Evolutionary conservation across 2,113 vertebrate species (phyloP), one percentile per base, ranked within the genome.

Genomic region (Vireo altiloquus): DNA sequence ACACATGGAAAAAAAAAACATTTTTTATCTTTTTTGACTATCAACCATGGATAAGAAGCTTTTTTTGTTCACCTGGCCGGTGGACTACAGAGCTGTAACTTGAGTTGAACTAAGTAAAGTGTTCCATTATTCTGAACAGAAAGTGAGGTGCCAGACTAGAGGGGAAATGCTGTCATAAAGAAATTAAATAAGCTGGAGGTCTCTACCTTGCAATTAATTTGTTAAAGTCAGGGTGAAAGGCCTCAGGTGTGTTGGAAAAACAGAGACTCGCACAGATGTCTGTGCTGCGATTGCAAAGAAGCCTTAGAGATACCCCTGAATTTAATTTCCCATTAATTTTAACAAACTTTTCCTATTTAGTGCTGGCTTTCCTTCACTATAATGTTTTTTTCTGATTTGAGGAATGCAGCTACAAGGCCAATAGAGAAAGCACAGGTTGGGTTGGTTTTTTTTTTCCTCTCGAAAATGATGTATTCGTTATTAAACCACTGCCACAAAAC

Each of bases 171-270:
- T 15, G 27, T 31, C 83, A 40, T n/a, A 52, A 93, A 89, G 74
- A 77, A 92, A 94, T 93, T 76, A 88, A 89, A 89, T 89, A 92
- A 79, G 69, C 85, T 96, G 64, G 47, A 82, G 66, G 85, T 84
- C 30, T 90, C 64, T 85, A 39, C 50, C 6, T 40, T 75, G 69
- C 68, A 96, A 95, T 94, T 96, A 95, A 95, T 95, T 91, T 94
- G 63, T 90, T 93, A 92, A 92, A 90, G 77, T 82, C 74, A 90
- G 72, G 89, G 66, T 82, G 96, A 94, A 94, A 82, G 50, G 76
- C 90, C 96, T 87, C 89, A 37, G 90, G 90, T 89, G 52, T 65
- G 87, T 50, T 37, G 42, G 68, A 50, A 71, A 93, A 89, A 35
- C 63, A 90, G 49, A 78, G 33, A 21, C 74, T 69, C 1, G 1